Evolutionary conservation across 2,888 invertebrate species (phyloP).

Genomic region (Cephus sareptanus): DNA sequence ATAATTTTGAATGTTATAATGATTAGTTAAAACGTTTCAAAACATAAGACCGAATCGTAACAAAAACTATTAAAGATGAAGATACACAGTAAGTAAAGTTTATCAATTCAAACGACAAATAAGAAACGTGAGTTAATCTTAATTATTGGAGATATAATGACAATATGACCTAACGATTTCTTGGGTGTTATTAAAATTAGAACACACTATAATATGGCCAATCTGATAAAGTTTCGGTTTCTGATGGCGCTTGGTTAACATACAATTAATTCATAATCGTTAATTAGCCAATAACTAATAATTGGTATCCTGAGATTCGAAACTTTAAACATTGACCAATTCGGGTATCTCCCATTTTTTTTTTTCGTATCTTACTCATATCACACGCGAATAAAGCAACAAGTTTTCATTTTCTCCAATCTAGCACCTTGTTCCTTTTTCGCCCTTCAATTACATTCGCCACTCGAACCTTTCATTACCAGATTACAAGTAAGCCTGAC

Average conservation of each 20-base stretch:
- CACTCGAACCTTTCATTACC: slow-evolving; percentile 19
- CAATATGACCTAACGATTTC: too few relatives aligned
- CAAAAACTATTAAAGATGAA: not conserved
- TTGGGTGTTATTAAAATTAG: not conserved
- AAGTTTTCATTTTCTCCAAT: not conserved
- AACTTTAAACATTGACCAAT: slow-evolving; percentile 29
- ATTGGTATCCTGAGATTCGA: slow-evolving; percentile 40
- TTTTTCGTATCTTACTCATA: not conserved
- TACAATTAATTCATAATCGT: not conserved
- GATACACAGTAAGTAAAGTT: not conserved
- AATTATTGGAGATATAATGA: too few relatives aligned
- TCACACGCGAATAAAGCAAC: not conserved
- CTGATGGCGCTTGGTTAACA: not conserved
- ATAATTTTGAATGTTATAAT: not conserved
- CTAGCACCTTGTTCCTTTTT: not conserved
- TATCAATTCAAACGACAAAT: not conserved
- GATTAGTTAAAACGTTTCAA: not conserved
- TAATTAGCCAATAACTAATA: slow-evolving; percentile 12
- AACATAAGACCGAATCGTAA: not conserved
- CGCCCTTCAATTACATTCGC: not conserved
- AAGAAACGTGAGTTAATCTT: not conserved
- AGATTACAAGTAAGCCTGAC: slow-evolving; percentile 18
- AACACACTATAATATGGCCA: not conserved
- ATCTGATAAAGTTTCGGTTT: not conserved
- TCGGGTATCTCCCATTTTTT: slow-evolving; percentile 16